Conservation (phyloP, 2,113 vertebrate genomes). For the Centropus bengalensis region DNA sequence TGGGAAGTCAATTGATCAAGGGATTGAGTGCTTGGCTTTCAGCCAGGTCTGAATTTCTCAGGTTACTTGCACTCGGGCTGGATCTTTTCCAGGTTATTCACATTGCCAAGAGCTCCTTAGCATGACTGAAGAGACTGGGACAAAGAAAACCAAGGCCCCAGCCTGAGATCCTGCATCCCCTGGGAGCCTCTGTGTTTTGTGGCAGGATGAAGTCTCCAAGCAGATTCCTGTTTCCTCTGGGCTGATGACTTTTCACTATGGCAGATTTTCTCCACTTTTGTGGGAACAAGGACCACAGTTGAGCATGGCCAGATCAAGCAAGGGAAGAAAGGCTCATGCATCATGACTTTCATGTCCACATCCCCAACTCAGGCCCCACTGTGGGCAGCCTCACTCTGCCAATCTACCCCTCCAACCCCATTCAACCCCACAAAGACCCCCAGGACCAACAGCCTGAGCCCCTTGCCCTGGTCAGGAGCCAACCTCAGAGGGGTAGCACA, state of each 20-base stretch:
- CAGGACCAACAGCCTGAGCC: neutral
- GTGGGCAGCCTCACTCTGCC: neutral
- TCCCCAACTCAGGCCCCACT: neutral
- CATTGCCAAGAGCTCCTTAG: neutral
- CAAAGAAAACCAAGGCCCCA: neutral
- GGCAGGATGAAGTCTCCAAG: neutral
- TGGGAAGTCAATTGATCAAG: neutral
- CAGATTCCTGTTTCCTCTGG: neutral
- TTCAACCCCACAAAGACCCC: neutral
- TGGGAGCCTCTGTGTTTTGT: neutral
- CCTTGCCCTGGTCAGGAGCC: neutral
- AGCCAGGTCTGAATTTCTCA: conserved; percentile 12
- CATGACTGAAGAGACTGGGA: neutral
- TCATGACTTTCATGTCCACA: neutral
- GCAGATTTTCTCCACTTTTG: rapidly evolving
- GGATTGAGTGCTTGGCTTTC: neutral
- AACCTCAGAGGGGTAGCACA: neutral
- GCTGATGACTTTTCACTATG: neutral
- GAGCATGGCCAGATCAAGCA: rapidly evolving
- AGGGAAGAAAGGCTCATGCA: neutral
- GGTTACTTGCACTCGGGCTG: neutral
- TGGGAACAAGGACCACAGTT: rapidly evolving
- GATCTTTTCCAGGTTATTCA: neutral
- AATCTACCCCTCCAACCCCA: neutral
- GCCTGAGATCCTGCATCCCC: neutral